A percentile compares a stretch with the other conserved stretches of the same genome.
phyloP scores from a whole-genome alignment of 2,113 vertebrate genomes.

The Climacteris rufus region DNA sequence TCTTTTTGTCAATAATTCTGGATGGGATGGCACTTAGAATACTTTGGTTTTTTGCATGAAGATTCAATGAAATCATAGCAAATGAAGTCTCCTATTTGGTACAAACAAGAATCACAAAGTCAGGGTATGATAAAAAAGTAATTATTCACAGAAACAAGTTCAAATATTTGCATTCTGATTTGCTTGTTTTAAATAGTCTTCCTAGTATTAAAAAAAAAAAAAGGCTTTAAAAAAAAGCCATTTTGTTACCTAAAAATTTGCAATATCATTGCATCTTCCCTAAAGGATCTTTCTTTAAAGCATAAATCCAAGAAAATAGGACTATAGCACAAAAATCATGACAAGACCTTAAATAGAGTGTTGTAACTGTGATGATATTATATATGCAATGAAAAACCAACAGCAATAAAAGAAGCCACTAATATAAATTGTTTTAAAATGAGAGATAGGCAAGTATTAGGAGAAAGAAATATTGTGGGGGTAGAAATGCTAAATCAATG shows the following conservation, averaged over 20 bases:
- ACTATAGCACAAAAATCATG: conserved; percentile 33
- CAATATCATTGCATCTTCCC: not conserved
- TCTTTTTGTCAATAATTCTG: not conserved
- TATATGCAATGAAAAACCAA: conserved; percentile 37
- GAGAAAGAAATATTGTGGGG: conserved; percentile 43
- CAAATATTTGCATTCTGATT: not conserved
- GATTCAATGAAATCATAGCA: not conserved
- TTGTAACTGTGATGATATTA: conserved; percentile 12
- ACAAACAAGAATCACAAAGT: not conserved
- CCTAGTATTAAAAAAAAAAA: not conserved
- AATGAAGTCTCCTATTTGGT: not conserved
- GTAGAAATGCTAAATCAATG: conserved; percentile 59
- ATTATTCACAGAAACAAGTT: not conserved
- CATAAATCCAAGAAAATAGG: conserved; percentile 39
- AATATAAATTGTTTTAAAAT: conserved; percentile 66
- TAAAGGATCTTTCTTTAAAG: not conserved
- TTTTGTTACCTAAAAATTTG: not conserved
- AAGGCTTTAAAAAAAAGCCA: not conserved
- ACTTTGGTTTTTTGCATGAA: not conserved
- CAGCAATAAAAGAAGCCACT: conserved; percentile 45
- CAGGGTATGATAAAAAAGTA: not conserved
- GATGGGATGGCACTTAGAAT: not conserved
- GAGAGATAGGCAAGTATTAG: conserved; percentile 55
- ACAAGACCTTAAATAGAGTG: conserved; percentile 48
- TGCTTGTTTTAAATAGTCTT: not conserved